phyloP scores from a whole-genome alignment of 1,140 invertebrate species.

The Papilio machaon region DNA sequence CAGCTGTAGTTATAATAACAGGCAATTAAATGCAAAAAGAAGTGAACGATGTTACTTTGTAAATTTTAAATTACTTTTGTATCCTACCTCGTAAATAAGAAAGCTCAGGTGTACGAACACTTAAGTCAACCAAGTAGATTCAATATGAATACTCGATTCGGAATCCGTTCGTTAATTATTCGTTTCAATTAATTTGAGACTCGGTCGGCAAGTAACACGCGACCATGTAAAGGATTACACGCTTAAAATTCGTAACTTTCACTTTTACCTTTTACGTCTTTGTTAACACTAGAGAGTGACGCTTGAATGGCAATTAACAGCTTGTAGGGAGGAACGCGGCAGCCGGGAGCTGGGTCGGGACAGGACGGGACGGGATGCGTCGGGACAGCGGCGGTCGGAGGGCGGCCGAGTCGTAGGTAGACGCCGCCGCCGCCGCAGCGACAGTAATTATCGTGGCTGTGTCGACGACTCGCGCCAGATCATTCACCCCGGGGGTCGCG shows the following conservation, averaged over 20 bases:
- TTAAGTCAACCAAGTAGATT: neutral
- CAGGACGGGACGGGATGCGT: neutral
- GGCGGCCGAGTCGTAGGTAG: slow-evolving; percentile 58
- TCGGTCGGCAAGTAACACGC: slow-evolving; percentile 30
- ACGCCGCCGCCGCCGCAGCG: slow-evolving; percentile 54
- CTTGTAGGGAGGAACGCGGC: neutral
- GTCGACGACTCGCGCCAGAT: slow-evolving; percentile 71
- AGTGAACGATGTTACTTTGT: neutral
- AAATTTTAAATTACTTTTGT: neutral
- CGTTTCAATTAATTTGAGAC: slow-evolving; percentile 10
- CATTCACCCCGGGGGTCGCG: slow-evolving; percentile 73
- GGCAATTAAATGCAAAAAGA: neutral
- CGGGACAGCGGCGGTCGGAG: slow-evolving; percentile 52
- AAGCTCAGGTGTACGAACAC: neutral
- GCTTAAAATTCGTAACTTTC: slow-evolving; percentile 34
- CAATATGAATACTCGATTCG: neutral
- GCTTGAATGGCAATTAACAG: slow-evolving; percentile 20
- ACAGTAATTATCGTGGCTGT: slow-evolving; percentile 74
- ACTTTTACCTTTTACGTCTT: slow-evolving; percentile 33
- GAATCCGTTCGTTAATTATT: slow-evolving; percentile 12
- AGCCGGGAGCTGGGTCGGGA: neutral
- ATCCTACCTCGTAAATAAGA: neutral
- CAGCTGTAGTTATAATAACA: neutral
- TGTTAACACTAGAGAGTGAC: slow-evolving; percentile 6
- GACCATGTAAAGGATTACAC: slow-evolving; percentile 36